Percentiles rank a stretch among this genome's conserved stretches.
Conservation (phyloP, 2,113 vertebrate species). For the Mormyrus iriodes region DNA sequence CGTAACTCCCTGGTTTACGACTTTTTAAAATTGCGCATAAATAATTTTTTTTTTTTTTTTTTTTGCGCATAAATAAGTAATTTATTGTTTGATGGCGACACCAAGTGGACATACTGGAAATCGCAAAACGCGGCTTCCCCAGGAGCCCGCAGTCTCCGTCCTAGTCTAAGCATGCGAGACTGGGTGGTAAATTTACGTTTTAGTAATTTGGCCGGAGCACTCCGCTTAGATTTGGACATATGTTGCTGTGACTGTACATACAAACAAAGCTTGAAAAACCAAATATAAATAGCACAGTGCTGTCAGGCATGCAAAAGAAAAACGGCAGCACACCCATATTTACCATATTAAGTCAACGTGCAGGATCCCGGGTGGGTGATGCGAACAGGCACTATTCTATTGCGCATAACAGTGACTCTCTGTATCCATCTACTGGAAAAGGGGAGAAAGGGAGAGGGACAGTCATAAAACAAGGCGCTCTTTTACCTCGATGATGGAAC, state of each 20-base stretch:
- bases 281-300: background rate
- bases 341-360: background rate
- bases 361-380: background rate
- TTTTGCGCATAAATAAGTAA: too few relatives aligned
- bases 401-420: background rate
- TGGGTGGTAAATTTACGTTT: background rate
- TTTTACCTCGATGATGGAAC: background rate
- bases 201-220: background rate
- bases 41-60: too few relatives aligned
- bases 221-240: background rate
- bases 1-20: background rate
- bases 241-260: background rate
- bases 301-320: background rate
- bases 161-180: background rate
- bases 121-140: background rate
- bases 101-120: slow-evolving; percentile 1
- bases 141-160: background rate
- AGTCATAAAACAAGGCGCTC: background rate
- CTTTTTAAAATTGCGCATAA: background rate
- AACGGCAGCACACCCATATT: background rate
- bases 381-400: background rate
- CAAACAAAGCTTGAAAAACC: background rate
- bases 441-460: background rate
- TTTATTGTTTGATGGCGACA: slow-evolving; percentile 17
- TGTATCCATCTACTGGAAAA: background rate